Evolutionary conservation across 2,797 vertebrate genomes (phyloP), one percentile per base, ranked within the genome.

Genomic region (Brachymystax lenok): DNA sequence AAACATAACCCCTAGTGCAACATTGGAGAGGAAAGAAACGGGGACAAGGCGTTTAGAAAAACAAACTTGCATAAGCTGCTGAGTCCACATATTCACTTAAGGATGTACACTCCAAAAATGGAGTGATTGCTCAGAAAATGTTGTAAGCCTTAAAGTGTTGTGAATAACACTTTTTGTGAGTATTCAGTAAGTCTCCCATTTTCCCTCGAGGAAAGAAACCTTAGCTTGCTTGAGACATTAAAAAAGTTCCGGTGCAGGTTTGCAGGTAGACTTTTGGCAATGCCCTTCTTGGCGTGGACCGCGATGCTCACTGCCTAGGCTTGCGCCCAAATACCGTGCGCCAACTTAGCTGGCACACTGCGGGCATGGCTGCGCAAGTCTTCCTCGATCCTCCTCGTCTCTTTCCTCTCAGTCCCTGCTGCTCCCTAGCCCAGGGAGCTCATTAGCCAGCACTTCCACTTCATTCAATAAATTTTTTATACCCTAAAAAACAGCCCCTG

Each of bases 401-500:
- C 91, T 93, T 88, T 91, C 86, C 88, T 85, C 87, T 92, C 85
- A 67, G 92, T 93, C 92, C 92, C 92, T 90, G 90, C 92, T 93
- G 92, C 92, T 93, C 89, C 79, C 28, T 93, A 91, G 93, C 93
- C 93, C 92, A 92, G 93, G 92, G 94, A 93, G 93, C 93, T 94
- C 93, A 95, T 94, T 95, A 95, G 93, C 93, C 90, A 90, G 91
- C 88, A 92, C 92, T 94, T 95, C 93, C 93, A 93, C 91, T 94
- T 94, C 92, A 94, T 94, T 95, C 94, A 94, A 95, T 95, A 92
- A 88, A 94, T 94, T 95, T 95, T 95, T 95, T 89, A 95, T 94
- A 92, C 92, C 90, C 91, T 89, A 88, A 95, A 94, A 94, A 93
- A 92, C 88, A 89, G 88, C 85, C 92, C 90, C 87, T 94, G 93